These are phyloP conservation scores for Poeciliopsis gracilis DNA, from an alignment of 2,797 vertebrate species.

Conservation along the genomic window DNA sequence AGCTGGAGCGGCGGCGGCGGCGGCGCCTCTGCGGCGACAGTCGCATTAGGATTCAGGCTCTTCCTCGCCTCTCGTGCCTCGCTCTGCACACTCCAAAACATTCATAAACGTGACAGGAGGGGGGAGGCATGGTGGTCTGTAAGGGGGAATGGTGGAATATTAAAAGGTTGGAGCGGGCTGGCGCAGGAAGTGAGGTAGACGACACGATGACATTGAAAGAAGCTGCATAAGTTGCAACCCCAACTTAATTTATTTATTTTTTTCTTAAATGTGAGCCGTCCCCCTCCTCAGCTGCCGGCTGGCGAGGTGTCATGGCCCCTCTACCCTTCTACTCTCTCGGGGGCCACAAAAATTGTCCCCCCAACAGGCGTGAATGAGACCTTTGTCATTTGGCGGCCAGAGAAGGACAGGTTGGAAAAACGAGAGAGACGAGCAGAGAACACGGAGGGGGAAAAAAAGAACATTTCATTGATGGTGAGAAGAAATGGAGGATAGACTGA, in stretches of 20 bases:
- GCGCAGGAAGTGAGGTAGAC: slow-evolving; percentile 55
- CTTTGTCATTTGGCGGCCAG: slow-evolving; percentile 56
- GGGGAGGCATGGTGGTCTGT: slow-evolving; percentile 31
- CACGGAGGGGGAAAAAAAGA: slow-evolving; percentile 3
- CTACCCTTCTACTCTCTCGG: slow-evolving; percentile 16
- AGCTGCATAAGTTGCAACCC: slow-evolving; percentile 3
- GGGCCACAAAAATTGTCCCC: slow-evolving; percentile 63
- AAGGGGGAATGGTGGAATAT: slow-evolving; percentile 50
- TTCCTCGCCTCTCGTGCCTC: slow-evolving; percentile 2
- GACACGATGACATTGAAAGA: slow-evolving; percentile 68
- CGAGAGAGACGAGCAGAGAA: not conserved
- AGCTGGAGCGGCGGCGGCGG: not conserved
- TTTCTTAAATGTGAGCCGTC: slow-evolving; percentile 1
- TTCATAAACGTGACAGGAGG: slow-evolving; percentile 51
- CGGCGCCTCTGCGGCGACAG: slow-evolving; percentile 7
- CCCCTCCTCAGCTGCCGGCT: slow-evolving; percentile 18
- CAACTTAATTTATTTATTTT: not conserved
- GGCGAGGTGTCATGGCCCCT: slow-evolving; percentile 46
- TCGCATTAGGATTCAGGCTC: slow-evolving; percentile 33
- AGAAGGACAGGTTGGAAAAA: slow-evolving; percentile 3
- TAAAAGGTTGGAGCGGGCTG: slow-evolving; percentile 39
- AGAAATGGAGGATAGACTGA: not conserved
- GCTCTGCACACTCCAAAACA: slow-evolving; percentile 26
- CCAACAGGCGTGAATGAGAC: slow-evolving; percentile 61
- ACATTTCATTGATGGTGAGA: not conserved